Base-by-base conservation (phyloP, 2,113 vertebrate species). In the Podarcis muralis region DNA sequence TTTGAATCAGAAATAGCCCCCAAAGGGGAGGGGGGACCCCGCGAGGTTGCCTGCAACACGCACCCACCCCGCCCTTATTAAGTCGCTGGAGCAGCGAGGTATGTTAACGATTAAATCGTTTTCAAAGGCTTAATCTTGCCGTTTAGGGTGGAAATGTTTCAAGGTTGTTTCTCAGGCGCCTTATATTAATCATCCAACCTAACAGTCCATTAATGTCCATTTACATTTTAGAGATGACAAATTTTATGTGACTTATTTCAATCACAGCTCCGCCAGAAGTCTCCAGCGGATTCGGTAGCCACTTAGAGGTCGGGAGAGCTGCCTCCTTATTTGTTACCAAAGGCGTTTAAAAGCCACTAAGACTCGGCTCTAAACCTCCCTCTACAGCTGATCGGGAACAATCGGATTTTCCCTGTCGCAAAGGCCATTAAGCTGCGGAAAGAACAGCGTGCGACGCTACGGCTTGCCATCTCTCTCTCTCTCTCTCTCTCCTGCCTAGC, bases 161-260 rank as follows among this genome's bases (percentile, higher is more conserved):
- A 94, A 92, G 93, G 94, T 95, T 95, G 94, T 93, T 95, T 95
- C 48, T 92, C 93, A 93, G 95, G 93, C 94, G 95, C 95, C 59
- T 94, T 93, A 91, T 94, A 96, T 95, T 94, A 96, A 96, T 96
- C 96, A 95, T 95, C 95, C 93, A 22, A 84, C 94, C 95, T 95
- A 95, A 94, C 96, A 96, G 94, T 92, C 95, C 95, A 96, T 96
- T 96, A 95, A 96, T 95, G 96, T 96, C 96, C 94, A 93, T 92
- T 95, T 95, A 91, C 94, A 96, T 96, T 96, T 96, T 94, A 95
- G 96, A 96, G 95, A 95, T 94, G 96, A 96, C 96, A 96, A 95
- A 96, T 96, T 96, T 96, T 93, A 95, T 96, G 95, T 95, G 96
- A 96, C 95, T 96, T 95, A 92, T 96, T 95, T 95, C 96, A 95